These are phyloP conservation scores for Diplodus puntazzo DNA, from an alignment of 2,797 vertebrate genomes.

Conservation along the genomic window DNA sequence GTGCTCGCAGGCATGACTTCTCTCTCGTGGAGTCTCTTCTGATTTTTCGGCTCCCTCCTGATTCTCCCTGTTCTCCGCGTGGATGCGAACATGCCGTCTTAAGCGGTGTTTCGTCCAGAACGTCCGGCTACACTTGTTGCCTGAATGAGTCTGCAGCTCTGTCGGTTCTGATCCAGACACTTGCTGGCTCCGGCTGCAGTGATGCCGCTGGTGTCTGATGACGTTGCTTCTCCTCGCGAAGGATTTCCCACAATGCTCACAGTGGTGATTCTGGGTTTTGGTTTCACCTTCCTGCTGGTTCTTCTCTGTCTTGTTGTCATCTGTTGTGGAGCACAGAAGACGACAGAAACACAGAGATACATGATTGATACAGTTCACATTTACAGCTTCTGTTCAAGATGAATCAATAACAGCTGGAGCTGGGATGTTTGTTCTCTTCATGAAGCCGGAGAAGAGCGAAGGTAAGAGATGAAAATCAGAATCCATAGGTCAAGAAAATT, in stretches of 20 bases:
- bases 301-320: neutral
- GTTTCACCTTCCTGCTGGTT: neutral
- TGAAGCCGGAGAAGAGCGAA: no score
- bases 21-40: neutral
- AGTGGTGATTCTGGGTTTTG: neutral
- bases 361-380: neutral
- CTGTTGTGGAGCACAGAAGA: neutral
- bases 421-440: no score
- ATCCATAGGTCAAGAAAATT: no score
- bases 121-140: neutral
- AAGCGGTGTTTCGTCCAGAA: neutral
- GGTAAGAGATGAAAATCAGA: no score
- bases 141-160: neutral
- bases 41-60: accelerated
- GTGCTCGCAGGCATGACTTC: conserved; percentile 17
- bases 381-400: neutral
- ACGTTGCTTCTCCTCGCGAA: conserved; percentile 23
- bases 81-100: neutral
- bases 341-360: neutral
- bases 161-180: neutral
- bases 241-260: conserved; percentile 42
- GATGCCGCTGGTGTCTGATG: conserved; percentile 28
- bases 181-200: neutral
- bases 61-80: neutral
- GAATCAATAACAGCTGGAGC: neutral